Percentiles rank a stretch among this genome's conserved stretches.
These are phyloP conservation scores for Perizoma affinitatum DNA, from an alignment of 2,888 invertebrate species.

Conservation along the genomic window DNA sequence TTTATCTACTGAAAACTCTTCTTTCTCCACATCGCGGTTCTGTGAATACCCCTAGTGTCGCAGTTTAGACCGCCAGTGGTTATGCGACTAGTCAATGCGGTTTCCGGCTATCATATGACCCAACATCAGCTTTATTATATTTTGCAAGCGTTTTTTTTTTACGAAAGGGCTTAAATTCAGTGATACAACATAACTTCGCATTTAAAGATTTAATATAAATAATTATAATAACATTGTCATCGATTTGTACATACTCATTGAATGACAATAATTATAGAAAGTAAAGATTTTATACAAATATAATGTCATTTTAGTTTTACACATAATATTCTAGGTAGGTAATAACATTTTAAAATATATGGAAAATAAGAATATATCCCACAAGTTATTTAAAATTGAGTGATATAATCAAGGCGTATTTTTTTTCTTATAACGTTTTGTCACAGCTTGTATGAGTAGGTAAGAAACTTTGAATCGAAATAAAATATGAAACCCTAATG, in stretches of 20 bases:
- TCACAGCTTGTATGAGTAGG: constrained; percentile 39
- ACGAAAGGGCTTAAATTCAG: too few relatives aligned
- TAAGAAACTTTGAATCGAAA: constrained; percentile 39
- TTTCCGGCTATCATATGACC: too few relatives aligned
- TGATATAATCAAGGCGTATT: constrained; percentile 38
- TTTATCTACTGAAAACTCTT: too few relatives aligned
- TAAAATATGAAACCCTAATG: constrained; percentile 68
- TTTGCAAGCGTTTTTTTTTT: too few relatives aligned
- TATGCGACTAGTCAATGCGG: too few relatives aligned
- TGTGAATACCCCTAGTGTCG: too few relatives aligned
- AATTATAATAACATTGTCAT: constrained; percentile 72
- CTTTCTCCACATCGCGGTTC: too few relatives aligned
- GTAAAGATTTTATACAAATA: constrained; percentile 81
- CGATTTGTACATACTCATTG: constrained; percentile 79
- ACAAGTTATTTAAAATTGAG: constrained; percentile 43
- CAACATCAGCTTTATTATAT: too few relatives aligned
- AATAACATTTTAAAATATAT: constrained; percentile 59
- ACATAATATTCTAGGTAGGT: constrained; percentile 60
- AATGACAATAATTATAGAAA: constrained; percentile 77
- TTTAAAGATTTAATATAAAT: constrained; percentile 79
- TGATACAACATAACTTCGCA: constrained; percentile 47
- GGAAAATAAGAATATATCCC: constrained; percentile 63
- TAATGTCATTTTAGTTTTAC: constrained; percentile 77
- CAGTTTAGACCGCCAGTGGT: too few relatives aligned
- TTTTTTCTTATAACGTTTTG: constrained; percentile 31